A percentile compares a stretch with the other conserved stretches of the same genome.
Evolutionary conservation across 1,140 invertebrate genomes (phyloP).

Genomic region (Panulirus ornatus): DNA sequence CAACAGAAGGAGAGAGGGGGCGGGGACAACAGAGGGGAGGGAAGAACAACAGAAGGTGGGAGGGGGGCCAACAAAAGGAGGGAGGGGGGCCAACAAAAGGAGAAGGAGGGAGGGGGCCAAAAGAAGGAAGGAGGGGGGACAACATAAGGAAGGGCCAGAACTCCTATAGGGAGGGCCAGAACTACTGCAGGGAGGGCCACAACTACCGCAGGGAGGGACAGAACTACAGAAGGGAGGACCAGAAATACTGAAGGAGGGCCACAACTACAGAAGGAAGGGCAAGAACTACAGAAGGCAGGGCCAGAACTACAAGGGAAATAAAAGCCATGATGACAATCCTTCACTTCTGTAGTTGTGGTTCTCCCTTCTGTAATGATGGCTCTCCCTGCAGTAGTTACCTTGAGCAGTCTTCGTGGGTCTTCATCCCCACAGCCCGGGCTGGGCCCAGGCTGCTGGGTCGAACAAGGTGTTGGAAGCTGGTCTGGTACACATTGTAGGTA

Average conservation of each 20-base stretch:
- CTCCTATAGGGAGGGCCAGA: background rate
- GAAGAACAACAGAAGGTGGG: background rate
- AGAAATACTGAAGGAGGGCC: background rate
- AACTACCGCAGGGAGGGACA: too few species aligned
- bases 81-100: background rate
- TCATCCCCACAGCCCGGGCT: too few species aligned
- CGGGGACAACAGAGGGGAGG: background rate
- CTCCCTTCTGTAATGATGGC: too few species aligned
- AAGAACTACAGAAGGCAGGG: too few species aligned
- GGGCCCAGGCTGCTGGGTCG: too few species aligned
- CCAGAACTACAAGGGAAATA: too few species aligned
- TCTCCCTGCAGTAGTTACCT: too few species aligned
- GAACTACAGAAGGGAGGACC: background rate
- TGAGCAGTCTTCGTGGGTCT: too few species aligned
- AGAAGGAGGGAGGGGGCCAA: background rate
- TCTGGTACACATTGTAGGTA: too few species aligned
- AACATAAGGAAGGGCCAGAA: background rate
- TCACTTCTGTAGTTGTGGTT: too few species aligned
- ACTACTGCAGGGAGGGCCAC: background rate
- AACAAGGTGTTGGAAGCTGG: too few species aligned
- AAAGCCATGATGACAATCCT: too few species aligned
- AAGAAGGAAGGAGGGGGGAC: background rate
- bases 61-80: background rate
- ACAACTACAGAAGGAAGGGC: background rate
- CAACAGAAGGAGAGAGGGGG: constrained; percentile 4